Evolutionary conservation across 2,888 invertebrate species (phyloP).

Genomic region (Drosophila helvetica): DNA sequence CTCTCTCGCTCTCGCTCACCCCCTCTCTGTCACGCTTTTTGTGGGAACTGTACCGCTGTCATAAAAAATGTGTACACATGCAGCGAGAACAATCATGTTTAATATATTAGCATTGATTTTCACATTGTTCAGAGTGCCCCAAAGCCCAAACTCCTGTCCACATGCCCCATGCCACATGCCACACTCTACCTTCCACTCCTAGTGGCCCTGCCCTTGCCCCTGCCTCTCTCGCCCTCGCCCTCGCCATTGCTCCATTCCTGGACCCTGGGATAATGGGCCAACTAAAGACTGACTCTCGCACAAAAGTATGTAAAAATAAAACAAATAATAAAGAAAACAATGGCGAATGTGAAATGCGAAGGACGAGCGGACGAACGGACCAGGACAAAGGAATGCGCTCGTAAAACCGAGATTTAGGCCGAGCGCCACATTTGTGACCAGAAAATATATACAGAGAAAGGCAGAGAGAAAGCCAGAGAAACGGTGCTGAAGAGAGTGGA

Average conservation of each 20-base stretch:
- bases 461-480: slow-evolving; percentile 8
- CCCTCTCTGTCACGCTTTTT: not conserved
- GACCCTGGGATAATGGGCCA: slow-evolving; percentile 61
- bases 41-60: slow-evolving; percentile 22
- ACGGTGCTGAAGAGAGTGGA: not conserved
- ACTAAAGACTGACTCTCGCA: slow-evolving; percentile 60
- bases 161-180: too few species aligned
- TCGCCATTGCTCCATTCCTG: not conserved
- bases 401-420: slow-evolving; percentile 79
- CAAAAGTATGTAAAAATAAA: slow-evolving; percentile 74
- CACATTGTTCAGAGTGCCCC: slow-evolving; percentile 19
- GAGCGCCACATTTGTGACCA: slow-evolving; percentile 78
- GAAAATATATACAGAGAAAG: slow-evolving; percentile 51
- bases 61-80: slow-evolving; percentile 17
- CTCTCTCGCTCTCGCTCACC: too few species aligned
- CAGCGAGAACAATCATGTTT: slow-evolving; percentile 28
- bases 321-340: slow-evolving; percentile 79
- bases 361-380: not conserved
- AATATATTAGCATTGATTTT: slow-evolving; percentile 50
- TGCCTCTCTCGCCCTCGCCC: too few species aligned
- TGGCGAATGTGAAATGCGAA: slow-evolving; percentile 38
- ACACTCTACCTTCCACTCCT: slow-evolving; percentile 14
- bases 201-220: not conserved
- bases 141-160: too few species aligned
- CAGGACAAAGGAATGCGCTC: slow-evolving; percentile 70